Conservation (phyloP, 2,888 invertebrate genomes). For the Branchellion lobata region DNA sequence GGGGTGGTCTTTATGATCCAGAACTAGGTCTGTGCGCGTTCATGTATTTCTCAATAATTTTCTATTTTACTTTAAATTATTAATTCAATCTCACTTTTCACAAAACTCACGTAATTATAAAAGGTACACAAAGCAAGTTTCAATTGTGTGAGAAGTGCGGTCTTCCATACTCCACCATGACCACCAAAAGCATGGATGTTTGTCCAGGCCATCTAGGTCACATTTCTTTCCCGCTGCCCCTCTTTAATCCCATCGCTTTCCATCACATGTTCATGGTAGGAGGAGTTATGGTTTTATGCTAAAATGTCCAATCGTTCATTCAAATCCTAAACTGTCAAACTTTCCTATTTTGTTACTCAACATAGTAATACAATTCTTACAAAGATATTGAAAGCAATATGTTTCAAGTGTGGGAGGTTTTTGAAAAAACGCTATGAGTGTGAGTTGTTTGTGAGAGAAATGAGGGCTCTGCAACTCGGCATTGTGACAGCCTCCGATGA, state of each 20-base stretch:
- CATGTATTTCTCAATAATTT: too few relatives aligned
- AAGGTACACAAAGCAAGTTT: constrained; percentile 67
- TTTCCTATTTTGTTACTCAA: background rate
- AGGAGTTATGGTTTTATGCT: too few relatives aligned
- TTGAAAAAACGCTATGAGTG: constrained; percentile 49
- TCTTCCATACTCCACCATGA: constrained; percentile 56
- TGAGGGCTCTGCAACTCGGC: constrained; percentile 70
- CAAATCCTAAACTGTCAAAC: too few relatives aligned
- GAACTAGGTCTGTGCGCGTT: constrained; percentile 69
- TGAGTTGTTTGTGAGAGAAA: constrained; percentile 71
- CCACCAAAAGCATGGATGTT: constrained; percentile 63
- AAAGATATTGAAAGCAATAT: constrained; percentile 60
- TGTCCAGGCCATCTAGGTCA: constrained; percentile 95
- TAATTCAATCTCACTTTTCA: constrained; percentile 8
- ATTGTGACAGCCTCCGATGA: constrained; percentile 53
- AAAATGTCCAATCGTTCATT: too few relatives aligned
- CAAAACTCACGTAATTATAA: constrained; percentile 52
- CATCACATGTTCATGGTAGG: constrained; percentile 70
- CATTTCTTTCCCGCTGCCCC: constrained; percentile 82
- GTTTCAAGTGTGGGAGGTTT: constrained; percentile 63
- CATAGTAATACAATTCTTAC: background rate
- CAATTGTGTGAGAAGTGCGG: constrained; percentile 78
- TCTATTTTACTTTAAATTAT: background rate
- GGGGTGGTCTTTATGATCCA: constrained; percentile 87
- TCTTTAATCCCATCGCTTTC: constrained; percentile 86